A percentile compares a stretch with the other conserved stretches of the same genome.
Conservation (phyloP, 2,888 invertebrate species). For the Baccha elongata region DNA sequence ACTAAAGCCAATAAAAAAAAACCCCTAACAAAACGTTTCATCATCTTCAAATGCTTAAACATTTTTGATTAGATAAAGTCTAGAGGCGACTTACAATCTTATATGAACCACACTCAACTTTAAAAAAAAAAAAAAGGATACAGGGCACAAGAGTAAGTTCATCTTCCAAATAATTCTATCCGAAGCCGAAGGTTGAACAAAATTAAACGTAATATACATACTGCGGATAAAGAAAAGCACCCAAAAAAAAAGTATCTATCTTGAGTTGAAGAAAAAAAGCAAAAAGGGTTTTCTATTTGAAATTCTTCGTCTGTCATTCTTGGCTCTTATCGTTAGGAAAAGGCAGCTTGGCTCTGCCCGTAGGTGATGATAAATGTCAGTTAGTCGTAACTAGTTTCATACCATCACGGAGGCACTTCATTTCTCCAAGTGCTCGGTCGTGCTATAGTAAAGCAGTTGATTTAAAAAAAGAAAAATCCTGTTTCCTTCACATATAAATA, state of each 20-base stretch:
- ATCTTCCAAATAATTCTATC: conserved; percentile 9
- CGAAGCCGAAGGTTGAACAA: conserved; percentile 26
- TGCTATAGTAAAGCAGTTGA: conserved; percentile 34
- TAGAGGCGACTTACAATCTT: conserved; percentile 29
- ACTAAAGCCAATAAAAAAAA: not conserved
- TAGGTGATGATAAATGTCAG: conserved; percentile 70
- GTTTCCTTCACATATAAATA: conserved; percentile 25
- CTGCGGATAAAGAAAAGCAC: not conserved
- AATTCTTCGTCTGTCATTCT: conserved; percentile 65
- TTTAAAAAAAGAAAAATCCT: conserved; percentile 9
- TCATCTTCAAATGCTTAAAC: conserved; percentile 46
- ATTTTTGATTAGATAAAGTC: conserved; percentile 56
- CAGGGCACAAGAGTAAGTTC: not conserved
- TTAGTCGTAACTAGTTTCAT: conserved; percentile 67
- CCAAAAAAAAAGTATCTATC: conserved; percentile 1
- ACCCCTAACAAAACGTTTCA: conserved; percentile 63
- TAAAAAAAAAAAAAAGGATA: not conserved
- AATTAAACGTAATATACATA: conserved; percentile 30
- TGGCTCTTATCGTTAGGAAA: conserved; percentile 43
- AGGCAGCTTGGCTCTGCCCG: conserved; percentile 28
- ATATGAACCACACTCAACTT: conserved; percentile 28
- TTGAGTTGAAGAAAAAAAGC: not conserved
- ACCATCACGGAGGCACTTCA: conserved; percentile 64
- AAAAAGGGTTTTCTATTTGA: conserved; percentile 65
- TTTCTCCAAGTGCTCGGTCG: conserved; percentile 55